A percentile compares a stretch with the other conserved stretches of the same genome.
These are phyloP conservation scores for Andrena flavipes DNA, from an alignment of 2,888 invertebrate genomes.

Conservation along the genomic window DNA sequence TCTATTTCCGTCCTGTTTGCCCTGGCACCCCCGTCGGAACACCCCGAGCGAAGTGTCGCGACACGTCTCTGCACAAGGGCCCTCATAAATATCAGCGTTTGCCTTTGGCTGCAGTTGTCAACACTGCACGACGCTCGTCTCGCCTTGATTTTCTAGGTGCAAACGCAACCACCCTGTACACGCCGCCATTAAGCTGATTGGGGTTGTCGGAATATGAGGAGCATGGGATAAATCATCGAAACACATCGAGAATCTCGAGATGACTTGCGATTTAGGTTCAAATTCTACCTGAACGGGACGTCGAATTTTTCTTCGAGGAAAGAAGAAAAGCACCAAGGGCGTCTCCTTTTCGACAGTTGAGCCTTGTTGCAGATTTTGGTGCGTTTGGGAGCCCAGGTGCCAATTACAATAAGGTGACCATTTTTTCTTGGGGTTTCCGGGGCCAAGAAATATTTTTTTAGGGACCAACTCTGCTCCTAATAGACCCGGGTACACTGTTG, in stretches of 20 bases:
- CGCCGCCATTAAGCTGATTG: constrained; percentile 44
- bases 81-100: constrained; percentile 64
- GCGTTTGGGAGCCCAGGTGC: no score
- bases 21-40: constrained; percentile 44
- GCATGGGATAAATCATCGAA: constrained; percentile 26
- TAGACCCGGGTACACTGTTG: no score
- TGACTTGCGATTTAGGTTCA: constrained; percentile 30
- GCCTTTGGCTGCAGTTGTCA: constrained; percentile 55
- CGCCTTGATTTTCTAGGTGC: constrained; percentile 23
- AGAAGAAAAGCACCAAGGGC: background rate
- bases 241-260: constrained; percentile 34
- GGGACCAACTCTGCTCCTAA: no score
- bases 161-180: constrained; percentile 1
- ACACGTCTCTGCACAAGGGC: constrained; percentile 56
- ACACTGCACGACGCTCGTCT: constrained; percentile 9
- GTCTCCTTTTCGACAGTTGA: no score
- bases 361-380: no score
- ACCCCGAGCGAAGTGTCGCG: constrained; percentile 49
- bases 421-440: no score
- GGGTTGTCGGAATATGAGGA: constrained; percentile 11
- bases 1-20: constrained; percentile 67
- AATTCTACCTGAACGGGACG: constrained; percentile 20
- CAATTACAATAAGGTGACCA: no score
- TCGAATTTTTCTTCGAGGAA: background rate
- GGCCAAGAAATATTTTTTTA: no score